Percentiles rank a stretch among this genome's conserved stretches.
phyloP scores from a whole-genome alignment of 2,888 invertebrate genomes.

The Sarcophaga rosellei region DNA sequence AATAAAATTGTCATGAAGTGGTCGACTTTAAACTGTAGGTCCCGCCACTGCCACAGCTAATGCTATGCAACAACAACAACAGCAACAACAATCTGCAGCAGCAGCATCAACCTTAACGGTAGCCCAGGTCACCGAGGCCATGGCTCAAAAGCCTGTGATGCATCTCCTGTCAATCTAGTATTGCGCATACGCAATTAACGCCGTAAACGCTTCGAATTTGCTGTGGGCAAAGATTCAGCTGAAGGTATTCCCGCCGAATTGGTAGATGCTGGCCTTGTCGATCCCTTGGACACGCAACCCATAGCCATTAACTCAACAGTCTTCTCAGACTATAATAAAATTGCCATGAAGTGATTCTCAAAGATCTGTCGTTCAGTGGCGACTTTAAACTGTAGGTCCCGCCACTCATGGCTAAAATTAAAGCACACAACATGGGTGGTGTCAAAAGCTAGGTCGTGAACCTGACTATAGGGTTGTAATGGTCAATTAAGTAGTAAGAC shows the following conservation, averaged over 20 bases:
- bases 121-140: constrained; percentile 59
- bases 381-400: too few species aligned
- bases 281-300: constrained; percentile 94
- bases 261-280: constrained; percentile 96
- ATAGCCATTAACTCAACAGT: constrained; percentile 95
- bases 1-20: too few species aligned
- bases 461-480: too few species aligned
- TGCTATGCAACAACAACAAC: constrained; percentile 60
- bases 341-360: too few species aligned
- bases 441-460: too few species aligned
- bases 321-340: too few species aligned
- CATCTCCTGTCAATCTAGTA: constrained; percentile 88
- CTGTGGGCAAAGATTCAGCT: constrained; percentile 92
- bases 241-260: constrained; percentile 97
- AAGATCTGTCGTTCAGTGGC: too few species aligned
- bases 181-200: constrained; percentile 94
- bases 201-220: constrained; percentile 97
- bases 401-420: too few species aligned
- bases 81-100: constrained; percentile 43
- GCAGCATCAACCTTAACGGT: constrained; percentile 53
- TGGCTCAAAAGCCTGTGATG: constrained; percentile 75
- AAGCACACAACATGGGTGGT: too few species aligned
- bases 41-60: constrained; percentile 74
- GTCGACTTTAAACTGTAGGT: too few species aligned
- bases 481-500: too few species aligned